Evolutionary conservation across 2,113 vertebrate genomes (phyloP).

Genomic region (Orthonyx spaldingii): DNA sequence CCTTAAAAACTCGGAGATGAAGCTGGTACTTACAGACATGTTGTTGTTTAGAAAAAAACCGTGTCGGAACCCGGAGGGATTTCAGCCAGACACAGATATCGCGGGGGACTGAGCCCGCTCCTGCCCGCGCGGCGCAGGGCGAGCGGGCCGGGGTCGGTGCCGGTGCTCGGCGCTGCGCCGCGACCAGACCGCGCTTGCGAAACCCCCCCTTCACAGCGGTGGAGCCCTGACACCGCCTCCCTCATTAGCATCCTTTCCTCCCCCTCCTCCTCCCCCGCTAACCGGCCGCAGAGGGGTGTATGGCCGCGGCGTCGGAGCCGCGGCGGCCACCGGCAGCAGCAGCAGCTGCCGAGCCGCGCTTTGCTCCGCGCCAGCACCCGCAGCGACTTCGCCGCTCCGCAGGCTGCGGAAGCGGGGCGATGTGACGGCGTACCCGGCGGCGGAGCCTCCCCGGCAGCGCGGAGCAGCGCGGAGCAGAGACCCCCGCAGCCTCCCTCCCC

Average conservation of each 20-base stretch:
- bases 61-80: fast-evolving
- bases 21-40: background rate
- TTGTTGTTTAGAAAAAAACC: background rate
- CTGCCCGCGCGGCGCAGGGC: background rate
- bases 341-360: background rate
- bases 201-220: too few species aligned
- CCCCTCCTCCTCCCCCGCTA: background rate
- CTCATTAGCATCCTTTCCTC: background rate
- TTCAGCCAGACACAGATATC: background rate
- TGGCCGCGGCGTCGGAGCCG: background rate
- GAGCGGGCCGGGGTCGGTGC: too few species aligned
- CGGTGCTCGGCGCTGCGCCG: background rate
- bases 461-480: background rate
- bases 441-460: background rate
- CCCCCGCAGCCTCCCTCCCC: background rate
- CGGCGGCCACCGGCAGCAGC: background rate
- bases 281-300: background rate
- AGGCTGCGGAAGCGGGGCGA: background rate
- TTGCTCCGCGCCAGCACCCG: background rate
- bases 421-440: background rate
- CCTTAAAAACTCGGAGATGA: background rate
- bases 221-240: background rate
- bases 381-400: background rate
- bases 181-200: background rate
- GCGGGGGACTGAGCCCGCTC: background rate